These are phyloP conservation scores for Bombyx huttoni DNA, from an alignment of 2,888 invertebrate genomes.

Conservation along the genomic window DNA sequence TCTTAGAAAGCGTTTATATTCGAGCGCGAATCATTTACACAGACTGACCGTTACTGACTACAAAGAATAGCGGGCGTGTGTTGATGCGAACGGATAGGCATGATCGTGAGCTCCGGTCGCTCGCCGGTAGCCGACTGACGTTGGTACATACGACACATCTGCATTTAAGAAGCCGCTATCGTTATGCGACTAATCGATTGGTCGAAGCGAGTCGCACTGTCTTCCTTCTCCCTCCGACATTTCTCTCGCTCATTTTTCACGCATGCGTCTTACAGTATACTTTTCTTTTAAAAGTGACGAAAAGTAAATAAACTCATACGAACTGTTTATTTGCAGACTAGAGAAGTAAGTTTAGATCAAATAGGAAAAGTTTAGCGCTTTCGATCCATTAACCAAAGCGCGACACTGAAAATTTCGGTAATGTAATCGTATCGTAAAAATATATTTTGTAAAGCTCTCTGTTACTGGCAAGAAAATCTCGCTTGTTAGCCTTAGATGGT, in stretches of 20 bases:
- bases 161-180: conserved; percentile 73
- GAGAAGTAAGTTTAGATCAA: conserved; percentile 4
- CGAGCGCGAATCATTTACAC: conserved; percentile 29
- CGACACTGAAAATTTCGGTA: neutral
- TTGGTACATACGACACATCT: conserved; percentile 67
- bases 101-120: conserved; percentile 45
- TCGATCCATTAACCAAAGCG: neutral
- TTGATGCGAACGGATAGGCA: conserved; percentile 31
- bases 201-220: conserved; percentile 63
- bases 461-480: neutral
- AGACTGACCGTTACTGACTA: conserved; percentile 34
- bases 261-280: conserved; percentile 41
- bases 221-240: conserved; percentile 38
- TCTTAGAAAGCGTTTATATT: conserved; percentile 25
- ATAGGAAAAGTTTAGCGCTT: conserved; percentile 1
- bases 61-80: conserved; percentile 42
- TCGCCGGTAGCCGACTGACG: conserved; percentile 64
- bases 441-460: neutral
- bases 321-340: conserved; percentile 42
- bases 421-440: neutral
- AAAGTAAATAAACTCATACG: conserved; percentile 67
- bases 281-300: conserved; percentile 60
- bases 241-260: conserved; percentile 46
- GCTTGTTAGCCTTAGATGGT: conserved; percentile 32
- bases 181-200: conserved; percentile 74